phyloP scores from a whole-genome alignment of 2,113 vertebrate genomes.

The Syrrhaptes paradoxus region DNA sequence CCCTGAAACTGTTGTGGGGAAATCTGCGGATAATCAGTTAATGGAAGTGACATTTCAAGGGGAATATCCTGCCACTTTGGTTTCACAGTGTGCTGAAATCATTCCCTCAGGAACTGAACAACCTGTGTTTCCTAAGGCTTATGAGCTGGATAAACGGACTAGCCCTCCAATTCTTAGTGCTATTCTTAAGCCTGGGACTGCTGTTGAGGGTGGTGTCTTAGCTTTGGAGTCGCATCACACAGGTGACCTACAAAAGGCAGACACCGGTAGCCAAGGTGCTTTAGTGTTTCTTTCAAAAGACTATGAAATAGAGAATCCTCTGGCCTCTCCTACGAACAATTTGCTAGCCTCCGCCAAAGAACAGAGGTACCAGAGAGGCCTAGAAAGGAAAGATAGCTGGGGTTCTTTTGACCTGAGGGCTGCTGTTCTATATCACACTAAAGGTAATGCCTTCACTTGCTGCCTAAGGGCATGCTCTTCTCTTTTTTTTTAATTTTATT shows the following conservation, averaged over 20 bases:
- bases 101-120: conserved; percentile 83
- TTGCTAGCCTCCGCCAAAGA: conserved; percentile 88
- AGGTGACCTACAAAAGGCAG: conserved; percentile 81
- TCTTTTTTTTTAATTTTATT: background rate
- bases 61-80: conserved; percentile 80
- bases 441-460: conserved; percentile 84
- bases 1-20: conserved; percentile 80
- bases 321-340: conserved; percentile 86
- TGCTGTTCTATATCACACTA: conserved; percentile 98
- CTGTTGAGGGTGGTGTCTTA: conserved; percentile 77
- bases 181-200: conserved; percentile 77
- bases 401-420: conserved; percentile 92
- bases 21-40: conserved; percentile 77
- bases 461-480: conserved; percentile 8
- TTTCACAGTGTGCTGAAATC: conserved; percentile 82
- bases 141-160: conserved; percentile 93
- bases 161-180: conserved; percentile 82
- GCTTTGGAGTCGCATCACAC: conserved; percentile 80
- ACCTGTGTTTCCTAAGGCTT: conserved; percentile 85
- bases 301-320: conserved; percentile 84
- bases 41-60: conserved; percentile 87
- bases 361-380: conserved; percentile 87
- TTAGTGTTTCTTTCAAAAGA: conserved; percentile 87
- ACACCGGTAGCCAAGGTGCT: conserved; percentile 82
- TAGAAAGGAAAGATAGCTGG: conserved; percentile 90